phyloP scores from a whole-genome alignment of 2,888 invertebrate species.

The Gastracanthus pulcherrimus region DNA sequence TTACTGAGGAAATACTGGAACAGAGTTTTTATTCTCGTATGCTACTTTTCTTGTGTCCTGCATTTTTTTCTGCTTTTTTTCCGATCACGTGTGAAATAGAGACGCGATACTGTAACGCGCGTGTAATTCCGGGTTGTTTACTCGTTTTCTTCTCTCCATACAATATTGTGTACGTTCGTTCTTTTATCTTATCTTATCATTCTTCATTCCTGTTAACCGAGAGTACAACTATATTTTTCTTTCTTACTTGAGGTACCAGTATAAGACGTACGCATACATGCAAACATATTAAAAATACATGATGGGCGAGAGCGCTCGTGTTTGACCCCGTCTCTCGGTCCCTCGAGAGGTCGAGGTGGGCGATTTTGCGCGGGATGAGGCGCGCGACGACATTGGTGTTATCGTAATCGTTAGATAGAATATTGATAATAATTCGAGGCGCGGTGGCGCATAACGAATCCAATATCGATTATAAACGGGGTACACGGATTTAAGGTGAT shows the following conservation, averaged over 20 bases:
- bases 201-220: conserved; percentile 55
- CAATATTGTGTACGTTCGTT: no score
- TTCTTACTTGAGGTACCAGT: background rate
- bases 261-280: background rate
- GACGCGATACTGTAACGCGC: background rate
- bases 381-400: background rate
- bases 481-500: conserved; percentile 21
- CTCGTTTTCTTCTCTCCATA: conserved; percentile 6
- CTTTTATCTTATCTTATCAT: conserved; percentile 18
- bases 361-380: no score
- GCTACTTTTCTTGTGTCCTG: conserved; percentile 23
- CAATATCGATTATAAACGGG: conserved; percentile 19
- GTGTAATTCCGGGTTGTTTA: conserved; percentile 22
- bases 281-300: background rate
- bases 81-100: background rate
- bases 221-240: conserved; percentile 50
- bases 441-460: conserved; percentile 2
- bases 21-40: background rate
- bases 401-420: conserved; percentile 29
- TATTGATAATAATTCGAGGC: conserved; percentile 13
- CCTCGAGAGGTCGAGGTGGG: background rate
- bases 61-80: conserved; percentile 31
- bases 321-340: conserved; percentile 12
- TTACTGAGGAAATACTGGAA: background rate
- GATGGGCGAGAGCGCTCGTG: background rate